A percentile compares a stretch with the other conserved stretches of the same genome.
Conservation (phyloP, 2,113 vertebrate species). For the Callionymus lyra region DNA sequence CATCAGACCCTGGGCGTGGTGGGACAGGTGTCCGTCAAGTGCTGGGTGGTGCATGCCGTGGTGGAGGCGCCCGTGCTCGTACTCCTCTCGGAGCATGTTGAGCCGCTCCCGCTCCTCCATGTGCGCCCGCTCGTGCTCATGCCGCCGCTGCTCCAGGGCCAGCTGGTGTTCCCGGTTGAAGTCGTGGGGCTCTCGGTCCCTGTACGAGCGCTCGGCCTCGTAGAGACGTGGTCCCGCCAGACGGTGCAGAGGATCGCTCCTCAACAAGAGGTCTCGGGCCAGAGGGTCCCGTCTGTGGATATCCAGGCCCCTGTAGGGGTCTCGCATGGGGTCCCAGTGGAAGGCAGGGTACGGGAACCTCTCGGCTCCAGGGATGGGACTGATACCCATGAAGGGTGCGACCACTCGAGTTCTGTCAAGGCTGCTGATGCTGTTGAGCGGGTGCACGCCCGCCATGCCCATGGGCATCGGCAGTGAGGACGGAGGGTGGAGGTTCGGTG, state of each 20-base stretch:
- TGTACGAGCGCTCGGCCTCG: constrained; percentile 84
- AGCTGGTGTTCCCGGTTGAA: constrained; percentile 79
- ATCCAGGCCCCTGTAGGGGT: constrained; percentile 88
- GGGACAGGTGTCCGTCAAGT: constrained; percentile 84
- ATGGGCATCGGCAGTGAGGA: constrained; percentile 81
- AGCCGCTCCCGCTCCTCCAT: constrained; percentile 82
- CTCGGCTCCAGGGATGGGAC: constrained; percentile 89
- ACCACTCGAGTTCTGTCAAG: constrained; percentile 95
- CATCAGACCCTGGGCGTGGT: constrained; percentile 80
- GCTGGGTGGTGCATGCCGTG: constrained; percentile 75
- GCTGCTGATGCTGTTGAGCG: constrained; percentile 82
- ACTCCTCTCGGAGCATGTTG: constrained; percentile 94
- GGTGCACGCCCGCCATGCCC: constrained; percentile 82
- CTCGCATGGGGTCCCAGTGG: constrained; percentile 96
- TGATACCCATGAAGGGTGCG: constrained; percentile 93
- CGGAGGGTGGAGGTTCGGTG: constrained; percentile 73
- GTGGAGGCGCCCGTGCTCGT: constrained; percentile 84
- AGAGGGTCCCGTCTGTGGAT: constrained; percentile 77
- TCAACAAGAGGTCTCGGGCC: constrained; percentile 78
- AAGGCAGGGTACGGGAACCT: constrained; percentile 91
- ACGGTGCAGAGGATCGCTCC: constrained; percentile 85
- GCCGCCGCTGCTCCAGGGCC: constrained; percentile 78
- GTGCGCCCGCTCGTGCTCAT: constrained; percentile 83
- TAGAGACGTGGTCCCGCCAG: constrained; percentile 78
- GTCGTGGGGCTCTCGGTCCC: constrained; percentile 89